These are phyloP conservation scores for Trichogramma evanescens DNA, from an alignment of 2,888 invertebrate genomes.

Conservation along the genomic window DNA sequence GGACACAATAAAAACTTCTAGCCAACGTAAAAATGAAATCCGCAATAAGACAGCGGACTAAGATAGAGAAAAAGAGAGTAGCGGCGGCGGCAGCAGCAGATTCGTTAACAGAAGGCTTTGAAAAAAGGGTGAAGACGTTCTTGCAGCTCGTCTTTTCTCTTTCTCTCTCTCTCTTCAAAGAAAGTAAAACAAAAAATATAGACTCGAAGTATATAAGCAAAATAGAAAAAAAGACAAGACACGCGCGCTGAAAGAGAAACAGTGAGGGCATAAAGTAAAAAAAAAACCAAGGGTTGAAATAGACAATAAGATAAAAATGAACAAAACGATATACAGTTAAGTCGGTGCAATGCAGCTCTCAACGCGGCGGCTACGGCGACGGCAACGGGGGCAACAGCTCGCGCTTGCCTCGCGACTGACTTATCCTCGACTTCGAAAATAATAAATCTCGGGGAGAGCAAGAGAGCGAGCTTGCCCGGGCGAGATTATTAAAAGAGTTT, in stretches of 20 bases:
- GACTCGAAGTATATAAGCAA: not conserved
- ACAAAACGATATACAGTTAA: slow-evolving; percentile 9
- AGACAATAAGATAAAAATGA: slow-evolving; percentile 16
- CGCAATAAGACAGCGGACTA: not conserved
- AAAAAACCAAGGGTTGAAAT: slow-evolving; percentile 19
- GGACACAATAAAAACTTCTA: slow-evolving; percentile 13
- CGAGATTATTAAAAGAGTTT: slow-evolving; percentile 46
- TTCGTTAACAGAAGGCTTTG: slow-evolving; percentile 19
- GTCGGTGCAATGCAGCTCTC: no score
- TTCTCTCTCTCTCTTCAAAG: slow-evolving; percentile 6
- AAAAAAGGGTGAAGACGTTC: slow-evolving; percentile 1
- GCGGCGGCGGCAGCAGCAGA: not conserved
- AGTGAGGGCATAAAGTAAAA: slow-evolving; percentile 6
- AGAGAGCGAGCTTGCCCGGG: slow-evolving; percentile 36
- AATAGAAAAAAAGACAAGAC: not conserved
- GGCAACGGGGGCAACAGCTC: slow-evolving; percentile 32
- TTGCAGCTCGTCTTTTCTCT: not conserved
- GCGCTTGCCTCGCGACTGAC: slow-evolving; percentile 22
- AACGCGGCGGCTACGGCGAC: not conserved
- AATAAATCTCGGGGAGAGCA: slow-evolving; percentile 45
- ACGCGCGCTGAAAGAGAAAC: slow-evolving; percentile 2
- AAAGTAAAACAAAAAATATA: slow-evolving; percentile 3
- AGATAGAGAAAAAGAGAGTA: slow-evolving; percentile 1
- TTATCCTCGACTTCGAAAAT: slow-evolving; percentile 45
- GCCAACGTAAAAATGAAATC: slow-evolving; percentile 15